These are phyloP conservation scores for Hapalemur alaotrensis DNA, from an alignment of 2,797 vertebrate genomes.

Conservation along the genomic window DNA sequence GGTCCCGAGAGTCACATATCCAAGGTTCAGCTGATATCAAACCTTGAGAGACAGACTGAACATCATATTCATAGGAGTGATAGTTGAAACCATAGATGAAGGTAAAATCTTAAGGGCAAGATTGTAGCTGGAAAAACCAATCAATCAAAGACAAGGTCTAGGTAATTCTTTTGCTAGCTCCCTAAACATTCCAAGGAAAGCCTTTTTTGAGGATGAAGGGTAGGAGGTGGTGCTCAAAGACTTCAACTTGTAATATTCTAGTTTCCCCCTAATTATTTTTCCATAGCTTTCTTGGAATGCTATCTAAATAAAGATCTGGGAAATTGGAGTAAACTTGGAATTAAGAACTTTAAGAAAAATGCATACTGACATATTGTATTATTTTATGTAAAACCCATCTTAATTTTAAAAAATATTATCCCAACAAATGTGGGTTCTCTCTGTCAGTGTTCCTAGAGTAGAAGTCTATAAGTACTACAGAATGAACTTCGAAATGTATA, in stretches of 20 bases:
- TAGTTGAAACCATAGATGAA: neutral
- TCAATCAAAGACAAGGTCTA: neutral
- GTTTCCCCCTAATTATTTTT: neutral
- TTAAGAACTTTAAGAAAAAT: conserved; percentile 18
- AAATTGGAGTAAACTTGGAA: neutral
- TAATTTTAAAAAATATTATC: neutral
- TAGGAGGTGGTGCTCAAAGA: neutral
- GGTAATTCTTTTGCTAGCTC: neutral
- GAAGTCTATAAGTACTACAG: neutral
- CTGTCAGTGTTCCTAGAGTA: neutral
- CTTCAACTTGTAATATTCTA: neutral
- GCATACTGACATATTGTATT: neutral
- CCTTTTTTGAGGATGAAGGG: neutral
- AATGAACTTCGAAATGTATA: neutral
- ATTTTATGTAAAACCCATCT: neutral
- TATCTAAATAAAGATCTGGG: conserved; percentile 3
- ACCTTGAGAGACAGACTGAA: neutral
- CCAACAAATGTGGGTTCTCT: neutral
- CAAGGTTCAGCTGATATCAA: neutral
- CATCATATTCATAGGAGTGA: neutral
- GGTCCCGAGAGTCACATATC: neutral
- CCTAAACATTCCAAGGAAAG: neutral
- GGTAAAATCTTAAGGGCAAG: neutral
- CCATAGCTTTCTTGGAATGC: neutral
- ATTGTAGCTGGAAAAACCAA: neutral